A percentile compares a stretch with the other conserved stretches of the same genome.
Evolutionary conservation across 1,140 invertebrate species (phyloP).

Genomic region (Aplysia californica): DNA sequence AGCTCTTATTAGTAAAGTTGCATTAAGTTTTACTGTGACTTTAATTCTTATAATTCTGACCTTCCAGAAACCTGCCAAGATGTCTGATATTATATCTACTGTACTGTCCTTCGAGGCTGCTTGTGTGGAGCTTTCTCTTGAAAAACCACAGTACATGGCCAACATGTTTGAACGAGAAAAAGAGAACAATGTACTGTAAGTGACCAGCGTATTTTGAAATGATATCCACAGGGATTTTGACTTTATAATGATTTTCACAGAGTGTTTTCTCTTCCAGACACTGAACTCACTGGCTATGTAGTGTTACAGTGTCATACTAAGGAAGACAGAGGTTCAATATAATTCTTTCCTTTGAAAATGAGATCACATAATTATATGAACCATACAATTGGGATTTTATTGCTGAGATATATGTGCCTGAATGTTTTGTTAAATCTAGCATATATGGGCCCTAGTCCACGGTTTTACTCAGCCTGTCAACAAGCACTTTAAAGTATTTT

Average conservation of each 20-base stretch:
- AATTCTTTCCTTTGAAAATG: neutral
- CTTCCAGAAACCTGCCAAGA: conserved; percentile 21
- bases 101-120: conserved; percentile 48
- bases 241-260: neutral
- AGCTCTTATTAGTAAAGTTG: neutral
- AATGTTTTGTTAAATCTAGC: no score
- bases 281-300: neutral
- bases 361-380: neutral
- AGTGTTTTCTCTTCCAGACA: neutral
- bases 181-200: conserved; percentile 52
- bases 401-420: no score
- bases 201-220: neutral
- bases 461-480: no score
- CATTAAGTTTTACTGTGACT: neutral
- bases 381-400: no score
- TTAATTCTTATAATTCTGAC: neutral
- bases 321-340: neutral
- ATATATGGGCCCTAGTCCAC: no score
- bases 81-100: conserved; percentile 57
- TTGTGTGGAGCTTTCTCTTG: conserved; percentile 46
- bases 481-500: no score
- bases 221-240: neutral
- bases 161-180: conserved; percentile 57
- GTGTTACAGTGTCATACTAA: neutral
- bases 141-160: conserved; percentile 44